Percentiles rank a stretch among this genome's conserved stretches.
These are phyloP conservation scores for Tenthredo livida DNA, from an alignment of 2,888 invertebrate species.

Conservation along the genomic window DNA sequence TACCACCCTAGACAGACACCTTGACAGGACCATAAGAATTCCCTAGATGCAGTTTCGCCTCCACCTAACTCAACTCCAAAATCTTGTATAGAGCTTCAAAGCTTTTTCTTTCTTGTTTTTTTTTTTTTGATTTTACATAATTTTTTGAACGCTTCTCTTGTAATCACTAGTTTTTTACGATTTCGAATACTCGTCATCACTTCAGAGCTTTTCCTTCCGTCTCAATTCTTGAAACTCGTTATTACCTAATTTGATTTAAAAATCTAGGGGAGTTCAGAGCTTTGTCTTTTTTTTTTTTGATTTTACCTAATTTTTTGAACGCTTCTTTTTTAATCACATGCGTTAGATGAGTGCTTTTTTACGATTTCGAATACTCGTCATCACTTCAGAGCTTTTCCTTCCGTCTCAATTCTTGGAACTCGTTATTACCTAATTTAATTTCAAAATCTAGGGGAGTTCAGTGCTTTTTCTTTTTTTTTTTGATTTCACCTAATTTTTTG, in stretches of 20 bases:
- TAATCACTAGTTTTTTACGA: not conserved
- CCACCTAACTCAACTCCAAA: not conserved
- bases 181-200: not conserved
- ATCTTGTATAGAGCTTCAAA: not conserved
- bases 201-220: not conserved
- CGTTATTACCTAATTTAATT: too few relatives aligned
- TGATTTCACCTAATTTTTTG: too few relatives aligned
- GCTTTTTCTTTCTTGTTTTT: not conserved
- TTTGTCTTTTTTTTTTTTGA: too few relatives aligned
- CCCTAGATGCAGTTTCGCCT: conserved; percentile 28
- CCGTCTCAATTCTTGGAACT: too few relatives aligned
- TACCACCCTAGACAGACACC: conserved; percentile 20
- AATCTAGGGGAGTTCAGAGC: too few relatives aligned
- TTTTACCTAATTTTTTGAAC: too few relatives aligned
- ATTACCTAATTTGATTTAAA: too few relatives aligned
- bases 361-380: not conserved
- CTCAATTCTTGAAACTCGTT: too few relatives aligned
- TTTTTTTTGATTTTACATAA: not conserved
- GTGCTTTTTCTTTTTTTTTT: too few relatives aligned
- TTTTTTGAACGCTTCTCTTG: not conserved
- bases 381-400: not conserved
- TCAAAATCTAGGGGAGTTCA: too few relatives aligned
- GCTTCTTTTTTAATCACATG: too few relatives aligned
- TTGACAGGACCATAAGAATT: conserved; percentile 35
- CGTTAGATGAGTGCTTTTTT: too few relatives aligned